Base-by-base conservation (phyloP, 2,113 vertebrate species). In the Ailurus styani region DNA sequence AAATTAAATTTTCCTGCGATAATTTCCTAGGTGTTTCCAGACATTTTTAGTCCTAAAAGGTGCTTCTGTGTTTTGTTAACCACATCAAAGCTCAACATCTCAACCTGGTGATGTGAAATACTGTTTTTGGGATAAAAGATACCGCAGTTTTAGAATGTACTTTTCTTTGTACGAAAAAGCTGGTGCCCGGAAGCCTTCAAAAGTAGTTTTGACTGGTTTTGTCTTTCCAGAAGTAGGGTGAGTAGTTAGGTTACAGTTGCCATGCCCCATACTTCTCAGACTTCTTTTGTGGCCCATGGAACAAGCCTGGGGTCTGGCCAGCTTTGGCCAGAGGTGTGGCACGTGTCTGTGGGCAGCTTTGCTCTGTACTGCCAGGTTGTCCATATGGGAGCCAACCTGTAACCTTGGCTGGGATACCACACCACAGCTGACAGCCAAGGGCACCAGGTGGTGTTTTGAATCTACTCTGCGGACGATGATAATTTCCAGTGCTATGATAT, bases 381-480 rank as follows among this genome's bases (percentile, higher is more conserved):
- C 96, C 86, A 45, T 85, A 85, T 92, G 94, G 94, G 87, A 79
- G 75, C 83, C 57, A 81, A 95, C 94, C 97, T 84, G 94, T 95
- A 34, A 84, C 97, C 73, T 87, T 93, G 97, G 91, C 91, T 37
- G 13, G 45, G 29, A 40, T 0, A 5, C 45, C 3, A 0, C 0
- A 0, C 82, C 64, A 29, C 60, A 82, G 60, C 86, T 54, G 27
- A 68, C 68, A 37, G 97, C 97, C 96, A 81, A 96, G 13, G n/a
- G 13, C 6, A 57, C 90, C 98, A 97, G 97, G 97, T 96, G 97
- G 96, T 70, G 78, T 11, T 78, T 66, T 91, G 96, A 93, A 77
- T 75, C 78, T 21, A 17, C 34, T 90, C 70, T 55, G 70, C 25
- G 78, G 77, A 86, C 34, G 66, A 1, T 18, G 72, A 79, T 88